Conservation (phyloP, 2,888 invertebrate species). For the Pharmacophagus antenor region DNA sequence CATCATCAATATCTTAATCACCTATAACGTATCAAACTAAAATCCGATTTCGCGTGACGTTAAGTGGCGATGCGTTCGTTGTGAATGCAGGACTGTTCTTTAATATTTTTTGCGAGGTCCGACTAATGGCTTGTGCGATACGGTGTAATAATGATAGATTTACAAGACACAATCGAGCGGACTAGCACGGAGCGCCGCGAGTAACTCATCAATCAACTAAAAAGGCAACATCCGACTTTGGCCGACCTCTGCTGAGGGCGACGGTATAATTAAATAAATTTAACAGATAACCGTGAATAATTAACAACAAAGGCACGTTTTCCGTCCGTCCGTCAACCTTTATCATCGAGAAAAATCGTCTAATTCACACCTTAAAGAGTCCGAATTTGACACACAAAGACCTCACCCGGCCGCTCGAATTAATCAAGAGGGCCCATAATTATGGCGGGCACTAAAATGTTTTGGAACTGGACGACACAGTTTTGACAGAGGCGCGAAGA, state of each 20-base stretch:
- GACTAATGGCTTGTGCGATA: slow-evolving; percentile 1
- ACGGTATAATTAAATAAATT: slow-evolving; percentile 72
- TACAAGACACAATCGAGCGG: slow-evolving; percentile 22
- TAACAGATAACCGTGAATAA: slow-evolving; percentile 74
- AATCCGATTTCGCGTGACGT: not conserved
- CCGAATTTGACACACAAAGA: slow-evolving; percentile 59
- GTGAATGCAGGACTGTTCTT: not conserved
- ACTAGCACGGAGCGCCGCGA: slow-evolving; percentile 14
- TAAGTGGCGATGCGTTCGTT: not conserved
- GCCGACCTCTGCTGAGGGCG: slow-evolving; percentile 37
- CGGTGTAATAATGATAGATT: slow-evolving; percentile 29
- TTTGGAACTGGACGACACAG: slow-evolving; percentile 68
- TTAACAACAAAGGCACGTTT: slow-evolving; percentile 67
- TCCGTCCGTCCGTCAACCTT: slow-evolving; percentile 71
- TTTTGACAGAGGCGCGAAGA: slow-evolving; percentile 75
- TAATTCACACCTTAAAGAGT: slow-evolving; percentile 71
- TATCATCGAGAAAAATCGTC: slow-evolving; percentile 76
- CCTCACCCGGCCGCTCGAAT: slow-evolving; percentile 51
- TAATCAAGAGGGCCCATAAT: slow-evolving; percentile 66
- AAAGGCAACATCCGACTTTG: slow-evolving; percentile 42
- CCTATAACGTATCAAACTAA: not conserved
- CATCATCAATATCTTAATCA: not conserved
- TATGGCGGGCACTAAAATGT: slow-evolving; percentile 70
- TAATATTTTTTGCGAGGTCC: not conserved
- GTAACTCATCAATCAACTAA: slow-evolving; percentile 61